A percentile compares a stretch with the other conserved stretches of the same genome.
phyloP scores from a whole-genome alignment of 2,888 invertebrate species.

The Pyrrhia umbra region DNA sequence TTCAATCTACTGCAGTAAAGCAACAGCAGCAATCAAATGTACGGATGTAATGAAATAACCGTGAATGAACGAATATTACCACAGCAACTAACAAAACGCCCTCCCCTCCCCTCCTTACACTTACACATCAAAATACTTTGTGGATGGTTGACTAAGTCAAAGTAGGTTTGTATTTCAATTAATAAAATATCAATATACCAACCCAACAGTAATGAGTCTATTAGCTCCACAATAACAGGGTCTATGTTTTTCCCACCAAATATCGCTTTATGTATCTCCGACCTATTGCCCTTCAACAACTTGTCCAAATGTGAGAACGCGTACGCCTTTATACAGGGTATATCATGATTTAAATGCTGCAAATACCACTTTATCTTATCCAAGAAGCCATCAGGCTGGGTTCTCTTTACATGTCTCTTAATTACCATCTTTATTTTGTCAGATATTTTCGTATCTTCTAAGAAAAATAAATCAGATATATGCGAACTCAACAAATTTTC shows the following conservation, averaged over 20 bases:
- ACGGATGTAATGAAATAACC: too few species aligned
- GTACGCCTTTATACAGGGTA: slow-evolving; percentile 94
- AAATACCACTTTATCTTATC: slow-evolving; percentile 92
- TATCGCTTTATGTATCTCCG: slow-evolving; percentile 93
- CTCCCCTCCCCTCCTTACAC: too few species aligned
- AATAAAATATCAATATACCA: slow-evolving; percentile 51
- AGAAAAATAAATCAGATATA: slow-evolving; percentile 96
- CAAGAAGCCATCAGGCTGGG: slow-evolving; percentile 89
- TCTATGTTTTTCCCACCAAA: slow-evolving; percentile 93
- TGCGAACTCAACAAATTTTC: slow-evolving; percentile 91
- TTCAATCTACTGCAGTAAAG: too few species aligned
- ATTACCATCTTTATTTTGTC: slow-evolving; percentile 92
- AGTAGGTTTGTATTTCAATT: too few species aligned
- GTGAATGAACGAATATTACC: too few species aligned
- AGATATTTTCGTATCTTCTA: slow-evolving; percentile 92
- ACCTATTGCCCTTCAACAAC: slow-evolving; percentile 92
- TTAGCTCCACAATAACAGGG: slow-evolving; percentile 92
- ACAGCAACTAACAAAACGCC: too few species aligned
- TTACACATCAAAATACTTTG: too few species aligned
- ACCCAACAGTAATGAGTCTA: slow-evolving; percentile 92
- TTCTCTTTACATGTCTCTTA: slow-evolving; percentile 87
- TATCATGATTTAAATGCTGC: slow-evolving; percentile 94
- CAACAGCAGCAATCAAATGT: too few species aligned
- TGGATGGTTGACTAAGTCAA: too few species aligned
- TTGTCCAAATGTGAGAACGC: slow-evolving; percentile 93